Evolutionary conservation across 1,140 invertebrate species (phyloP).

Genomic region (Harpegnathos saltator): DNA sequence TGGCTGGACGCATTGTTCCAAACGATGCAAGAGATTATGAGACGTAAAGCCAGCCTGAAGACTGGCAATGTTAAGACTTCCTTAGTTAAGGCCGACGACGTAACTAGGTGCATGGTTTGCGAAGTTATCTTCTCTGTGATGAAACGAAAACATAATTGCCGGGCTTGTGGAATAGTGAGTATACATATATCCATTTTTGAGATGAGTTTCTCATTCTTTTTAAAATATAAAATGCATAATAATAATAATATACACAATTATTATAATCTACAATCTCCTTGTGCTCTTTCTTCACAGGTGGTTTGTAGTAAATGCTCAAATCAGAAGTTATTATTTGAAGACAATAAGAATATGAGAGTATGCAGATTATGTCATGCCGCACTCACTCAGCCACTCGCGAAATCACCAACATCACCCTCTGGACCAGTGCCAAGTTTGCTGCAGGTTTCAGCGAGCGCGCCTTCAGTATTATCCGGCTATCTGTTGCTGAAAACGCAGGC

Average conservation of each 20-base stretch:
- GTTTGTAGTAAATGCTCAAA: conserved; percentile 91
- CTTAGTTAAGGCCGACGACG: conserved; percentile 89
- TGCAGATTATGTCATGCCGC: conserved; percentile 83
- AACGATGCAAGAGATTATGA: conserved; percentile 88
- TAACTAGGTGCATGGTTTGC: conserved; percentile 92
- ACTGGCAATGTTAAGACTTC: conserved; percentile 85
- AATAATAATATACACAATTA: background rate
- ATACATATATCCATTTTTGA: conserved; percentile 1
- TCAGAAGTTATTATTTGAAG: conserved; percentile 89
- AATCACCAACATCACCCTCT: conserved; percentile 79
- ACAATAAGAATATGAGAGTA: conserved; percentile 87
- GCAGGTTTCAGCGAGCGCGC: conserved; percentile 87
- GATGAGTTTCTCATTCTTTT: background rate
- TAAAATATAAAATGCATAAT: background rate
- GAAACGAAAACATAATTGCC: conserved; percentile 91
- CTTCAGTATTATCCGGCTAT: conserved; percentile 87
- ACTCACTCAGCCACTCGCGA: conserved; percentile 81
- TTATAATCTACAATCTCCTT: background rate
- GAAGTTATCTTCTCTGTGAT: conserved; percentile 90
- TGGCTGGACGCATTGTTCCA: conserved; percentile 89
- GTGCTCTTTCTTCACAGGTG: conserved; percentile 85
- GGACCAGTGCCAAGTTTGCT: conserved; percentile 83
- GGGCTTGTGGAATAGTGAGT: conserved; percentile 91
- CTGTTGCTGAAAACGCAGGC: conserved; percentile 87
- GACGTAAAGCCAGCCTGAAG: conserved; percentile 87